A percentile compares a stretch with the other conserved stretches of the same genome.
phyloP scores from a whole-genome alignment of 2,113 vertebrate genomes.

The Trematomus loennbergii region DNA sequence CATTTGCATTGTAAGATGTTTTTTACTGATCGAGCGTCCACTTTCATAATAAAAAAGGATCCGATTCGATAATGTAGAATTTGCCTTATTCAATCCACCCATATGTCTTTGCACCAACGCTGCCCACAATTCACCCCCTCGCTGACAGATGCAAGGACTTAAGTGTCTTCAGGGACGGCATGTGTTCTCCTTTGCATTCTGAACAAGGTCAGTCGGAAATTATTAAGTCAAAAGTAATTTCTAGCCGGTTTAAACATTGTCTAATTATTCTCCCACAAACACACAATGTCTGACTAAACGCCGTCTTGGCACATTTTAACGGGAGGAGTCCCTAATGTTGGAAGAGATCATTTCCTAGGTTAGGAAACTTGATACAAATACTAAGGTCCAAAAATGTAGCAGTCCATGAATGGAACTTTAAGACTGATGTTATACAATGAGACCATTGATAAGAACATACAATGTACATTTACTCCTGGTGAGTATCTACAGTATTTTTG shows the following conservation, averaged over 20 bases:
- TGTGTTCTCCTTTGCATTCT: conserved; percentile 1
- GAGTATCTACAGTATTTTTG: not conserved
- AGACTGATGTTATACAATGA: not conserved
- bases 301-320: not conserved
- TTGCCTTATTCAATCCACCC: no score
- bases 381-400: no score
- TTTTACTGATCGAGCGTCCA: not conserved
- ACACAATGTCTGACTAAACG: not conserved
- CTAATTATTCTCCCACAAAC: not conserved
- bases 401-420: no score
- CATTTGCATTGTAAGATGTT: no score
- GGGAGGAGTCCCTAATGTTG: not conserved
- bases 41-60: not conserved
- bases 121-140: not conserved
- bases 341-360: no score
- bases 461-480: not conserved
- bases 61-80: not conserved
- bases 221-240: not conserved
- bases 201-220: not conserved
- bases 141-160: not conserved
- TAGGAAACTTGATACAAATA: not conserved
- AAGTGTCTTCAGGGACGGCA: not conserved
- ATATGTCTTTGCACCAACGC: not conserved
- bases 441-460: not conserved
- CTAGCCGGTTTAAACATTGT: not conserved